Percentiles rank a stretch among this genome's conserved stretches.
Evolutionary conservation across 2,113 vertebrate genomes (phyloP).

Genomic region (Dascyllus trimaculatus): DNA sequence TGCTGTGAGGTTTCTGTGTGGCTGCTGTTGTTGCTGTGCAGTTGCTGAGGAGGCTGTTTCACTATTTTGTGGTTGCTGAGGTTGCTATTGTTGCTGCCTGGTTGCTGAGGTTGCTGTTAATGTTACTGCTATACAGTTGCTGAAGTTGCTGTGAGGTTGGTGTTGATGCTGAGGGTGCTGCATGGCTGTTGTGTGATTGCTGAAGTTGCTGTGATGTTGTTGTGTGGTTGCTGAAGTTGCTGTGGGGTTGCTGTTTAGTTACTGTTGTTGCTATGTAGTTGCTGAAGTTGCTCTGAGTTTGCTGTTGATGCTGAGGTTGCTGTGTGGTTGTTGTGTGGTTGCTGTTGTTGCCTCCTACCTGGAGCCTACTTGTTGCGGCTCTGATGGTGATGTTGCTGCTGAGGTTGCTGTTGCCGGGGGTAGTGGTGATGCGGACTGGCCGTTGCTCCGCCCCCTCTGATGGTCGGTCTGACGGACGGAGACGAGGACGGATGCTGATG

Average conservation of each 20-base stretch:
- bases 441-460: conserved; percentile 84
- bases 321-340: not conserved
- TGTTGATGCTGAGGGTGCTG: not conserved
- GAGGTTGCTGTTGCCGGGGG: conserved; percentile 59
- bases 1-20: not conserved
- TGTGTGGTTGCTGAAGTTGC: not conserved
- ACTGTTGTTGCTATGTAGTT: too few species aligned
- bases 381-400: conserved; percentile 39
- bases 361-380: conserved; percentile 45
- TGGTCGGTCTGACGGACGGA: conserved; percentile 81
- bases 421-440: conserved; percentile 85
- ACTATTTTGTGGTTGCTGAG: too few species aligned
- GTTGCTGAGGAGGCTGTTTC: not conserved
- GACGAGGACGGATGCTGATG: conserved; percentile 84
- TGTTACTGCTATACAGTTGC: too few species aligned
- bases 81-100: too few species aligned
- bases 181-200: not conserved
- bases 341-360: conserved; percentile 42
- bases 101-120: too few species aligned
- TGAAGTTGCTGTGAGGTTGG: too few species aligned
- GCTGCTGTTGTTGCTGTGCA: not conserved
- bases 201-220: not conserved
- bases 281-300: too few species aligned
- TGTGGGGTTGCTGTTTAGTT: too few species aligned
- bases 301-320: too few species aligned